Conservation (phyloP, 2,797 vertebrate genomes). For the Gallirallus australis region DNA sequence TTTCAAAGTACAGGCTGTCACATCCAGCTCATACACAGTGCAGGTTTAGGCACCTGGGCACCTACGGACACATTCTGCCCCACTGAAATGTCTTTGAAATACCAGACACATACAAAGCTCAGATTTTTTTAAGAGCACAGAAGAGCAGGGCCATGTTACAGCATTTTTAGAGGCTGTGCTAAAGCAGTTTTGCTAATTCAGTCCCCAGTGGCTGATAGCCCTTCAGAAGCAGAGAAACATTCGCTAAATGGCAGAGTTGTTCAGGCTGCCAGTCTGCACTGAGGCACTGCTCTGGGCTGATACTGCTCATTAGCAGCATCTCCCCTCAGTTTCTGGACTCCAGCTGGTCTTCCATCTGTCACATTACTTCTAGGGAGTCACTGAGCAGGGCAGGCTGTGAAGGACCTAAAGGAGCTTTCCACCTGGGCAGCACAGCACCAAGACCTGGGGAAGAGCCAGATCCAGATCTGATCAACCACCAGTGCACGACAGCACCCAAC, state of each 20-base stretch:
- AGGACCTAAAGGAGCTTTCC: not conserved
- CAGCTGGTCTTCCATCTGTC: not conserved
- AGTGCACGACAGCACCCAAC: not conserved
- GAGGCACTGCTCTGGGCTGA: rapidly evolving
- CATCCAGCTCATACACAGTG: rapidly evolving
- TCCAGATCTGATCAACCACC: not conserved
- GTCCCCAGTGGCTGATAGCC: not conserved
- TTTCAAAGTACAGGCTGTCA: not conserved
- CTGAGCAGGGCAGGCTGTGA: not conserved
- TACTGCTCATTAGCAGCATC: not conserved
- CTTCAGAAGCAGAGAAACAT: not conserved
- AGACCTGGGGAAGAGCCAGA: not conserved
- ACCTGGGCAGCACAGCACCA: not conserved
- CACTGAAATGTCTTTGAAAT: not conserved
- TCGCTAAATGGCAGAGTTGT: rapidly evolving
- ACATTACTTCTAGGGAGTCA: not conserved
- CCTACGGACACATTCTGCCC: not conserved
- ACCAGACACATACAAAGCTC: not conserved
- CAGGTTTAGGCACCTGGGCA: rapidly evolving
- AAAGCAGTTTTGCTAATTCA: not conserved
- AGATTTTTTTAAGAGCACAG: not conserved
- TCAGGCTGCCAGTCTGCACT: not conserved
- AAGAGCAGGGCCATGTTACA: not conserved
- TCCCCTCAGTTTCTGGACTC: not conserved
- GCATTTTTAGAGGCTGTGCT: not conserved